Evolutionary conservation across 2,113 vertebrate species (phyloP).

Genomic region (Oriolus oriolus): DNA sequence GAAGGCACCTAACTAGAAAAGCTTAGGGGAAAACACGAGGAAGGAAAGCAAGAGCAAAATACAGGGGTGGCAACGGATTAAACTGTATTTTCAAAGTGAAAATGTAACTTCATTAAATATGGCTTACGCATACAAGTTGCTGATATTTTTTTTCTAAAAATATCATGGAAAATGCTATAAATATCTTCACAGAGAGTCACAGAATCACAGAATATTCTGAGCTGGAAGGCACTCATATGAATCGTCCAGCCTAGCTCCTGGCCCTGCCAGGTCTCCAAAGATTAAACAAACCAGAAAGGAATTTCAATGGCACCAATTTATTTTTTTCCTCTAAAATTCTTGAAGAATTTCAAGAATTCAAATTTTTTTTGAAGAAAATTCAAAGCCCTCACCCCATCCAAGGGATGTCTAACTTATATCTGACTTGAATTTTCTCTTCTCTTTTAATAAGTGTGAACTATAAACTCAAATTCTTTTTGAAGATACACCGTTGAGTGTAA

Average conservation of each 20-base stretch:
- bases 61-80: fast-evolving
- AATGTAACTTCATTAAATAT: background rate
- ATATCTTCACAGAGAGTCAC: background rate
- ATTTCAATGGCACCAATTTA: background rate
- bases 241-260: background rate
- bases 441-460: background rate
- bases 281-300: background rate
- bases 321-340: background rate
- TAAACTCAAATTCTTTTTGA: background rate
- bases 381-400: background rate
- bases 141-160: background rate
- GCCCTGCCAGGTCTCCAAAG: background rate
- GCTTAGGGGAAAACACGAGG: background rate
- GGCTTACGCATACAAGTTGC: background rate
- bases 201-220: background rate
- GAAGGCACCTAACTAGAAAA: background rate
- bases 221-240: background rate
- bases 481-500: background rate
- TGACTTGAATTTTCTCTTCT: background rate
- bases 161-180: background rate
- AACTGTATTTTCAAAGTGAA: background rate
- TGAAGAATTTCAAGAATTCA: background rate
- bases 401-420: background rate
- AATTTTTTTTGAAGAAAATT: background rate
- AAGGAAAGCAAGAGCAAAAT: background rate